Evolutionary conservation across 2,888 invertebrate genomes (phyloP), one percentile per base, ranked within the genome.

Genomic region (Iselma pallidipennis): DNA sequence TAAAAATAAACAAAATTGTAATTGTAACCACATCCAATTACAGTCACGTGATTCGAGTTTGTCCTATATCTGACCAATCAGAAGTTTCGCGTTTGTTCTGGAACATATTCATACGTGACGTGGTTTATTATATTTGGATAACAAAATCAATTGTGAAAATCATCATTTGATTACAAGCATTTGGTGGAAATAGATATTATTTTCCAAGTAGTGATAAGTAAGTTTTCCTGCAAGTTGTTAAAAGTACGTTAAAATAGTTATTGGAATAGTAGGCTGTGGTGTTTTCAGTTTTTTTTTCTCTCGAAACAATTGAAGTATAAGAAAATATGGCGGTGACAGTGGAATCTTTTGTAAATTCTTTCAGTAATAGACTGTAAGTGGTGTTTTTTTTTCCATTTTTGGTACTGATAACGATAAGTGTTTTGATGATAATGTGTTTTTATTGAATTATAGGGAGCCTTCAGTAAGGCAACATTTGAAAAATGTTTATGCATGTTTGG

Each of bases 401-500:
- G 0, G 50, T 19, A 12, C 7, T 37, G 16, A 26, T 48, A 10
- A 14, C 33, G 25, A 23, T 10, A n/a, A 25, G 9, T n/a, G n/a
- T 49, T 21, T 12, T 49, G 23, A 33, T 25, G 9, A 37, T 2
- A 21, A 16, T n/a, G 1, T 57, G 2, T n/a, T 51, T 53, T 60
- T 60, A 50, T 25, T 25, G 28, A 78, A n/a, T n/a, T 78, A 50
- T 79, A 98, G 98, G 80, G 96, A 96, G 81, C 88, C 90, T 29
- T 91, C 91, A 69, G 92, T 97, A 33, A 89, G 94, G 70, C 87
- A 89, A 74, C 98, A 98, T 83, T 85, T 98, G 76, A 94, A 94
- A 83, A 96, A 95, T 90, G 98, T 98, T 10, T 98, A 98, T 81
- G 92, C 92, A 59, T 94, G 95, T 74, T 84, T 98, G 70, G 91